Evolutionary conservation across 2,113 vertebrate genomes (phyloP).

Genomic region (Ctenodactylus gundi): DNA sequence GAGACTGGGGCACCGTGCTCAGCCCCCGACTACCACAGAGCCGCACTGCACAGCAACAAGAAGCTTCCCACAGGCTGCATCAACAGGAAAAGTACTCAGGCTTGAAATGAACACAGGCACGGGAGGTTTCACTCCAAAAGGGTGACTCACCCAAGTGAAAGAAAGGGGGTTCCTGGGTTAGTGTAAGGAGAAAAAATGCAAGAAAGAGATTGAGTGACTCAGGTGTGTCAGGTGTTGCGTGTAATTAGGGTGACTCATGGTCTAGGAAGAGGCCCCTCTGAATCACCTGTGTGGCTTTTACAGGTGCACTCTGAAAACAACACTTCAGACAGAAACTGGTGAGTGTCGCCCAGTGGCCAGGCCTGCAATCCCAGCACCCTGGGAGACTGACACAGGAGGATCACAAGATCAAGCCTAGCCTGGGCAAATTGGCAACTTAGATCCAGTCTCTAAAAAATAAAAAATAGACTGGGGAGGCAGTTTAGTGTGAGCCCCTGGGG

Average conservation of each 20-base stretch:
- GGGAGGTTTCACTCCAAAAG: neutral
- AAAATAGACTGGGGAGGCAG: too few relatives aligned
- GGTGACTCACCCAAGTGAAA: constrained; percentile 42
- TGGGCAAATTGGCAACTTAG: too few relatives aligned
- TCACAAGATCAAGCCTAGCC: too few relatives aligned
- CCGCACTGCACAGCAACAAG: neutral
- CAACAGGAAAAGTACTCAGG: neutral
- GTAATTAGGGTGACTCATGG: constrained; percentile 52
- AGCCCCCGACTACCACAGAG: neutral
- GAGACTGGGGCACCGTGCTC: neutral
- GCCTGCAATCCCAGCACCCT: too few relatives aligned
- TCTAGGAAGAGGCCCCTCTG: neutral
- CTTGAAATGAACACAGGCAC: constrained; percentile 4
- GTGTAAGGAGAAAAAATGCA: neutral
- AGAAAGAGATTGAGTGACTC: neutral
- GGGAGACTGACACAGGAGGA: too few relatives aligned
- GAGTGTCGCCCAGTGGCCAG: too few relatives aligned
- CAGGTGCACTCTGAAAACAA: neutral
- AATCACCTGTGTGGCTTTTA: constrained; percentile 12
- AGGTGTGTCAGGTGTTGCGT: neutral
- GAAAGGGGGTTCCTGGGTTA: constrained; percentile 27
- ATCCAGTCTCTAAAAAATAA: too few relatives aligned
- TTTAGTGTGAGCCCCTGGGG: too few relatives aligned
- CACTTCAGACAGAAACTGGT: neutral
- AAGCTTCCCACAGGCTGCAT: neutral